Evolutionary conservation across 2,888 invertebrate genomes (phyloP), one percentile per base, ranked within the genome.

Genomic region (Drosophila kokeensis): DNA sequence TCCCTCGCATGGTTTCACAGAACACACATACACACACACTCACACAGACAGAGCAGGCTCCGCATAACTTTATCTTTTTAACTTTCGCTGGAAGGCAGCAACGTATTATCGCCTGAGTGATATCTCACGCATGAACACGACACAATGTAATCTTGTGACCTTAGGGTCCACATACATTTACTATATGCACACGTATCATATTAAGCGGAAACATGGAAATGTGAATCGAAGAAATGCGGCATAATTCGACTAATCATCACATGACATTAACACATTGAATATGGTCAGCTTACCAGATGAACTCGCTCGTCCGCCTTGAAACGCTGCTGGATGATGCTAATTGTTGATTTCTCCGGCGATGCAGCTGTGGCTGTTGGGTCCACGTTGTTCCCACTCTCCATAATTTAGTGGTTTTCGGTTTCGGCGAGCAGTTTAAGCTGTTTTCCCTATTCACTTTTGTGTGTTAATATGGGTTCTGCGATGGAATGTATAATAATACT

Each of bases 221-320:
- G 21, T 18, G 11, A 69, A 32, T 42, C 29, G 53, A 42, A 29
- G 13, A 42, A 27, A 32, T 61, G 53, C 11, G 29, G 21, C 29
- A 61, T 24, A 24, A 58, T 58, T 58, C 52, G 54, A 82, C 59
- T 72, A 55, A 59, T 59, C 66, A 69, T n/a, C n/a, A 18, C 29
- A 18, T 45, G 21, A n/a, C 2, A 45, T 45, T 24, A 45, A 15
- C 15, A 34, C 45, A 36, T n/a, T 11, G 13, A 7, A 21, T 1
- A 13, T 32, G 24, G 7, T 42, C n/a, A 27, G 76, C 89, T 81
- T 90, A 93, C 93, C 79, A 90, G 79, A 65, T 91, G 82, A 49
- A 93, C 91, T 40, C 80, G 90, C 79, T 93, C 93, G 24, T 91
- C 91, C 21, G 90, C 80, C 69, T 93, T 93, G 59, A 93, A 91